Percentiles rank a stretch among this genome's conserved stretches.
Conservation (phyloP, 2,888 invertebrate genomes). For the Synanthedon andrenaeformis region DNA sequence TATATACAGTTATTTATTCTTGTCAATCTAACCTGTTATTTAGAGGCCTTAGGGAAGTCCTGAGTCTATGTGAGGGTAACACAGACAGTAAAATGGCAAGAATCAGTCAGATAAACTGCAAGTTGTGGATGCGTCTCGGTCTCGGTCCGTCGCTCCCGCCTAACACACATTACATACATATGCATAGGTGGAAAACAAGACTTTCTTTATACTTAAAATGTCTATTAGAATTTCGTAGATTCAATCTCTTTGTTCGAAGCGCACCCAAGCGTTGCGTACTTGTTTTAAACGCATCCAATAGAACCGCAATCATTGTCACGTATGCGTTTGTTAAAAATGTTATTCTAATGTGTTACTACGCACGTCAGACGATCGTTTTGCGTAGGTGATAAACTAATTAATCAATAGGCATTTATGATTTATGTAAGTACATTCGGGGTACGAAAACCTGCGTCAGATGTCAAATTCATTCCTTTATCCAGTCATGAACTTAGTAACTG, state of each 20-base stretch:
- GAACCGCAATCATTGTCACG: conserved; percentile 15
- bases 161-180: conserved; percentile 37
- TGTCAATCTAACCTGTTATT: no score
- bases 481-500: no score
- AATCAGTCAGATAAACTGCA: background rate
- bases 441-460: no score
- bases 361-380: background rate
- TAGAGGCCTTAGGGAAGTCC: no score
- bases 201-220: conserved; percentile 57
- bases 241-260: conserved; percentile 37
- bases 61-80: no score
- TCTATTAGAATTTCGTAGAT: conserved; percentile 48
- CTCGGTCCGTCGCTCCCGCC: conserved; percentile 20
- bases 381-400: background rate
- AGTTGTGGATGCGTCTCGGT: background rate
- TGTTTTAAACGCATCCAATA: conserved; percentile 14
- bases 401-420: background rate
- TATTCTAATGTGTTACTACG: background rate
- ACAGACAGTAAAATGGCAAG: no score
- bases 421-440: no score
- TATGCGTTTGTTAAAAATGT: conserved; percentile 3
- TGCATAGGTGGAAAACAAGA: conserved; percentile 51
- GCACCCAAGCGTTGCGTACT: conserved; percentile 29
- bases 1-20: no score
- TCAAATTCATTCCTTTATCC: no score